Evolutionary conservation across 2,888 invertebrate genomes (phyloP).

Genomic region (Peribatodes rhomboidaria): DNA sequence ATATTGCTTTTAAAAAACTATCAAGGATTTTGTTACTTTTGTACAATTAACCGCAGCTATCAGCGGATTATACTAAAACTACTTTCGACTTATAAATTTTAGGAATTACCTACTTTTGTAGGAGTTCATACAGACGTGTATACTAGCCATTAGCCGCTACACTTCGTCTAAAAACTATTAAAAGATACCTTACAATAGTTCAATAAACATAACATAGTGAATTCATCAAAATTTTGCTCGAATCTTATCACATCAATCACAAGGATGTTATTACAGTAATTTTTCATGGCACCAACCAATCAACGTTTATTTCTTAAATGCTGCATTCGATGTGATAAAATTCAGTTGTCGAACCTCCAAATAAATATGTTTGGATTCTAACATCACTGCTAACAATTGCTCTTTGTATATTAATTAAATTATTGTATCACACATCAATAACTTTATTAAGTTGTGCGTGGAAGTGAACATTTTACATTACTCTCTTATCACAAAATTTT

Average conservation of each 20-base stretch:
- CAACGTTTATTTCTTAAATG: neutral
- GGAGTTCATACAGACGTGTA: neutral
- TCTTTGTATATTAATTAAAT: slow-evolving; percentile 47
- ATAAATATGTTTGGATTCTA: neutral
- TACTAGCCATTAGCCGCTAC: slow-evolving; percentile 1
- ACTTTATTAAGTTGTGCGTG: slow-evolving; percentile 66
- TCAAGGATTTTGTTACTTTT: too few species aligned
- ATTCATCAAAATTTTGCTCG: neutral
- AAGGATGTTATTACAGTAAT: neutral
- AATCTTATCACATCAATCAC: neutral
- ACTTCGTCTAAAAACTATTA: slow-evolving; percentile 8
- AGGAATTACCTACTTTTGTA: neutral
- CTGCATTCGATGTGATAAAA: neutral
- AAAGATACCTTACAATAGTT: too few species aligned
- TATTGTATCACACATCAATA: slow-evolving; percentile 53
- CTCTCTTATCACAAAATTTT: slow-evolving; percentile 77
- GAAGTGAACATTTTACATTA: slow-evolving; percentile 60
- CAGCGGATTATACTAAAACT: too few species aligned
- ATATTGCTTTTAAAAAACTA: too few species aligned
- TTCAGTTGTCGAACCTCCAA: neutral
- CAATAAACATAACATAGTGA: neutral
- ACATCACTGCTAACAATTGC: slow-evolving; percentile 39
- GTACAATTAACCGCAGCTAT: too few species aligned
- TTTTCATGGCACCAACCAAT: too few species aligned
- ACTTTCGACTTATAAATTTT: neutral